These are phyloP conservation scores for Calephelis perditalis DNA, from an alignment of 2,888 invertebrate species.

Conservation along the genomic window DNA sequence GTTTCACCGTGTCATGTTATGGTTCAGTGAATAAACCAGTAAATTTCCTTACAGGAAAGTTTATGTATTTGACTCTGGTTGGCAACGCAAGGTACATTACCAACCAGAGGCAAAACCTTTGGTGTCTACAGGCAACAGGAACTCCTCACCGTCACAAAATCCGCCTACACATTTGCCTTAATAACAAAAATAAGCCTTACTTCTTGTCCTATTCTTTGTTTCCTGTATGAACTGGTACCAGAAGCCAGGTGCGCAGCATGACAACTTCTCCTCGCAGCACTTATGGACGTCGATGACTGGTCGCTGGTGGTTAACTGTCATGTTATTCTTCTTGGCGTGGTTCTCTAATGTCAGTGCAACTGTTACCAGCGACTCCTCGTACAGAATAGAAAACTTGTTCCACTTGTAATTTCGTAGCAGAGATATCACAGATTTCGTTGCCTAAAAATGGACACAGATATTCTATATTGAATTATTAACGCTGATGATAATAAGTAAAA, in stretches of 20 bases:
- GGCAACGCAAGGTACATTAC: too few relatives aligned
- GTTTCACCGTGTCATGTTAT: too few relatives aligned
- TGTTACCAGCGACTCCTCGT: conserved; percentile 88
- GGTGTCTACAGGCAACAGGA: too few relatives aligned
- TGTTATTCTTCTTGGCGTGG: conserved; percentile 86
- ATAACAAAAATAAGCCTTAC: conserved; percentile 63
- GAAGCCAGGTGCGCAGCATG: conserved; percentile 87
- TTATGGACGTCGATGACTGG: conserved; percentile 84
- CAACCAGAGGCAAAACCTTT: too few relatives aligned
- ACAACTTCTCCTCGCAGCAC: conserved; percentile 86
- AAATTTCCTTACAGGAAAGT: too few relatives aligned
- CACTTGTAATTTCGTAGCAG: conserved; percentile 94
- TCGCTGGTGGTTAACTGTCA: conserved; percentile 89
- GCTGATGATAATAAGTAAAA: too few relatives aligned
- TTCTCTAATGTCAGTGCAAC: conserved; percentile 89
- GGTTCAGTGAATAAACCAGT: too few relatives aligned
- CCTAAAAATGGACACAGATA: conserved; percentile 70
- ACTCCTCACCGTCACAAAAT: too few relatives aligned
- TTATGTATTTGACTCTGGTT: too few relatives aligned
- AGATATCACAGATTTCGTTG: conserved; percentile 95
- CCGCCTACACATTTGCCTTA: too few relatives aligned
- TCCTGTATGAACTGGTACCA: conserved; percentile 92
- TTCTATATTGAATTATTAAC: too few relatives aligned
- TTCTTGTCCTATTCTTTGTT: conserved; percentile 91
- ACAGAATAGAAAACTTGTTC: conserved; percentile 94